Percentiles rank a stretch among this genome's conserved stretches.
Evolutionary conservation across 1,140 invertebrate species (phyloP).

Genomic region (Manduca sexta): DNA sequence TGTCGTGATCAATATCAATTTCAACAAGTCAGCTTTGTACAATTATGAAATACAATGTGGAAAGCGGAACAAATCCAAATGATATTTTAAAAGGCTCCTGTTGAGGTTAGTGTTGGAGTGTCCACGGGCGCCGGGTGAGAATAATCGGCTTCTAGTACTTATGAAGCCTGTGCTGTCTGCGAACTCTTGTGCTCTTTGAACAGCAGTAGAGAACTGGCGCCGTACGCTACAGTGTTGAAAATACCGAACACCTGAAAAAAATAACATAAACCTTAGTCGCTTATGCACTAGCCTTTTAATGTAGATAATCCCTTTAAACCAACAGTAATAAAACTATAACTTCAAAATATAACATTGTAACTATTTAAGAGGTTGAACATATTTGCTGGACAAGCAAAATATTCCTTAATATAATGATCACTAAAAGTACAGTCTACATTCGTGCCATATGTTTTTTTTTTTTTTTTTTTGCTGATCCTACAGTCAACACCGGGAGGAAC

Average conservation of each 20-base stretch:
- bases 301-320: no score
- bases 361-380: no score
- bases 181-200: slow-evolving; percentile 82
- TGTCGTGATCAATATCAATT: slow-evolving; percentile 4
- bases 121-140: neutral
- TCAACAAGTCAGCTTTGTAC: neutral
- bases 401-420: no score
- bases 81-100: slow-evolving; percentile 8
- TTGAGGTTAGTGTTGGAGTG: slow-evolving; percentile 10
- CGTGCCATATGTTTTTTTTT: no score
- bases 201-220: slow-evolving; percentile 82
- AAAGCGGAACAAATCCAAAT: slow-evolving; percentile 18
- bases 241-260: slow-evolving; percentile 83
- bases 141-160: no score
- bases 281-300: no score
- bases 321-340: no score
- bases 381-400: no score
- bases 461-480: no score
- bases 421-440: no score
- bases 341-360: no score
- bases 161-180: slow-evolving; percentile 47
- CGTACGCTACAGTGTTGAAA: slow-evolving; percentile 87
- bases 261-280: slow-evolving; percentile 8
- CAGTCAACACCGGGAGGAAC: no score
- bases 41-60: slow-evolving; percentile 2